Evolutionary conservation across 2,888 invertebrate genomes (phyloP).

Genomic region (Euphydryas editha): DNA sequence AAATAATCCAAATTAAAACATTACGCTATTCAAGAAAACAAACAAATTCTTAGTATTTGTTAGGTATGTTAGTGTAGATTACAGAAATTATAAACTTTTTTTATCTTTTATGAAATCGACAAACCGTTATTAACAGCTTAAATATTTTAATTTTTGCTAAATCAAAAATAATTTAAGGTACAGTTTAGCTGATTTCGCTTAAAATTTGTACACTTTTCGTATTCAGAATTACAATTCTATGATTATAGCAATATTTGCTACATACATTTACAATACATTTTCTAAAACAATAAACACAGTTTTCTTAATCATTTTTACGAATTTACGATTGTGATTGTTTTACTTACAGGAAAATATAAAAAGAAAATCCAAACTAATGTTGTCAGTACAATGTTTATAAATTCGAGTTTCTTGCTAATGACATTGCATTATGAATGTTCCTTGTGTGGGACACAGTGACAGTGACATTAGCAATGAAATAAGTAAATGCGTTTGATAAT

Average conservation of each 20-base stretch:
- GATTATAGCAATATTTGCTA: too few relatives aligned
- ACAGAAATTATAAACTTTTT: too few relatives aligned
- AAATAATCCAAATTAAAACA: too few relatives aligned
- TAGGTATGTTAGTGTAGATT: too few relatives aligned
- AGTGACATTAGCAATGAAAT: constrained; percentile 3
- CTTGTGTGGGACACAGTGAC: constrained; percentile 5
- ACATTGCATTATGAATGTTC: constrained; percentile 13
- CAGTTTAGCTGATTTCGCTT: not conserved
- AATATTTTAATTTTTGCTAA: too few relatives aligned
- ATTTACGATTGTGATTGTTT: not conserved
- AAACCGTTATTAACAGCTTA: too few relatives aligned
- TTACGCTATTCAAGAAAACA: too few relatives aligned
- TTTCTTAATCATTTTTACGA: not conserved
- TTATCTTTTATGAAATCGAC: too few relatives aligned
- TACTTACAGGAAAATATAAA: not conserved
- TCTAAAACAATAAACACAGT: not conserved
- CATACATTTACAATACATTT: not conserved
- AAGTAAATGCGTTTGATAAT: constrained; percentile 15
- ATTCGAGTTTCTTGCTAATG: constrained; percentile 14
- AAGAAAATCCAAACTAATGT: not conserved
- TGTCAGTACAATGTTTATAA: constrained; percentile 7
- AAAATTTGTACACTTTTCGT: too few relatives aligned
- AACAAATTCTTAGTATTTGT: too few relatives aligned
- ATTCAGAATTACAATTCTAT: too few relatives aligned
- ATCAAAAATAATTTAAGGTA: too few relatives aligned